Evolutionary conservation across 2,888 invertebrate species (phyloP), one percentile per base, ranked within the genome.

Genomic region (Caenorhabditis sp.): DNA sequence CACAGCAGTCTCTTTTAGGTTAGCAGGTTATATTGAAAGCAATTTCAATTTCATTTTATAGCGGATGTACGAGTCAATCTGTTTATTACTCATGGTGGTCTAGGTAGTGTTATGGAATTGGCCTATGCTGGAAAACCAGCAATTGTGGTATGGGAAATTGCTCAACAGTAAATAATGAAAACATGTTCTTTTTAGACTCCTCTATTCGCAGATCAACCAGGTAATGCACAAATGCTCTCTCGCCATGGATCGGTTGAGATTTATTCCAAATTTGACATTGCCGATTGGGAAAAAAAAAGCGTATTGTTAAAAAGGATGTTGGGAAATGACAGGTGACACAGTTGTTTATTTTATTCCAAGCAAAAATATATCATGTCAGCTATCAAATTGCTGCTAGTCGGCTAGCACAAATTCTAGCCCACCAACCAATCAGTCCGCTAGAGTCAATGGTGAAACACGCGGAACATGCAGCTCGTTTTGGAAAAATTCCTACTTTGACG

Each of bases 51-150:
- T n/a, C n/a, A n/a, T 15, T 47, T 55, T 67, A 32, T 64, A 80
- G 79, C 56, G 32, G 80, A 80, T 40, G 18, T 15, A 11, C 65
- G 80, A 8, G 62, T 80, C 0, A 74, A 69, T 15, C n/a, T 80
- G 20, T 80, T 80, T 28, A 65, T 80, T 2, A 76, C 80, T 5
- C 80, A 80, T 47, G 80, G 80, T 1, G 80, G 80, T 60, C 61
- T 80, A 11, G 80, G 76, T 1, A 76, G 76, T 35, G 65, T 68
- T 9, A 70, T 76, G 64, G 80, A 80, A 26, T 6, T 80, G 22
- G 80, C 76, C 4, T 65, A 76, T 40, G 62, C 76, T 4, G 80
- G 65, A 11, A 80, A 80, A 76, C 80, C 80, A 6, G 72, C 76
- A 18, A 53, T 80, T 22, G 64, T 76, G 76, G 76, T n/a, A n/a